Evolutionary conservation across 2,888 invertebrate species (phyloP).

Genomic region (Phaedon cochleariae): DNA sequence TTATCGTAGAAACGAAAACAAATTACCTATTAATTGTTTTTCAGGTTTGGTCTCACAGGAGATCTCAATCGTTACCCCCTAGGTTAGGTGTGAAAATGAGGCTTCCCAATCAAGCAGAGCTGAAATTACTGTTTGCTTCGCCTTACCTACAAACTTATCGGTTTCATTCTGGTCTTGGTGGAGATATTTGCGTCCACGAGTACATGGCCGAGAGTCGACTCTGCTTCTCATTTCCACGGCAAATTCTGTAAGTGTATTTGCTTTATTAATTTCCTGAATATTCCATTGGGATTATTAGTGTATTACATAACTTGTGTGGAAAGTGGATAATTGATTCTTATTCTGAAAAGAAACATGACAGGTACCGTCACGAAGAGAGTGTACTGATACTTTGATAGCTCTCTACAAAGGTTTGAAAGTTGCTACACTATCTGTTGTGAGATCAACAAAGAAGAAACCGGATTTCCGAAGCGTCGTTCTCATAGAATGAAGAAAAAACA

Average conservation of each 20-base stretch:
- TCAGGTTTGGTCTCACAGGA: slow-evolving; percentile 69
- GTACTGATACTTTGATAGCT: too few relatives aligned
- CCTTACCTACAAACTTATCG: slow-evolving; percentile 80
- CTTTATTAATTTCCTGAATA: background rate
- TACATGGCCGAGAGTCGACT: slow-evolving; percentile 90
- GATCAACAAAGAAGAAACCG: too few relatives aligned
- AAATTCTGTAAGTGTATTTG: slow-evolving; percentile 78
- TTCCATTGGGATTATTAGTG: background rate
- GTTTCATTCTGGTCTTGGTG: slow-evolving; percentile 90
- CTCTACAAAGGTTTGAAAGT: too few relatives aligned
- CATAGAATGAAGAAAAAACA: too few relatives aligned
- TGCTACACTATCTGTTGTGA: too few relatives aligned
- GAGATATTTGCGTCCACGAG: slow-evolving; percentile 93
- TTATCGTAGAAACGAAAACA: too few relatives aligned
- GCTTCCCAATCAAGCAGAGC: slow-evolving; percentile 80
- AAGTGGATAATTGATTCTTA: too few relatives aligned
- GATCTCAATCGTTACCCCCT: slow-evolving; percentile 87
- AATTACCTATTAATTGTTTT: slow-evolving; percentile 38
- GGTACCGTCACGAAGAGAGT: too few relatives aligned
- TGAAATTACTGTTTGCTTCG: slow-evolving; percentile 79
- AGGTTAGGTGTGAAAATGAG: slow-evolving; percentile 82
- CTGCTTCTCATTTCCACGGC: slow-evolving; percentile 86
- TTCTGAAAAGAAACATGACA: too few relatives aligned
- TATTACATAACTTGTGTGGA: too few relatives aligned
- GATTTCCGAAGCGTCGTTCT: too few relatives aligned